Evolutionary conservation across 2,113 vertebrate species (phyloP).

Genomic region (Microcebus jonahi): DNA sequence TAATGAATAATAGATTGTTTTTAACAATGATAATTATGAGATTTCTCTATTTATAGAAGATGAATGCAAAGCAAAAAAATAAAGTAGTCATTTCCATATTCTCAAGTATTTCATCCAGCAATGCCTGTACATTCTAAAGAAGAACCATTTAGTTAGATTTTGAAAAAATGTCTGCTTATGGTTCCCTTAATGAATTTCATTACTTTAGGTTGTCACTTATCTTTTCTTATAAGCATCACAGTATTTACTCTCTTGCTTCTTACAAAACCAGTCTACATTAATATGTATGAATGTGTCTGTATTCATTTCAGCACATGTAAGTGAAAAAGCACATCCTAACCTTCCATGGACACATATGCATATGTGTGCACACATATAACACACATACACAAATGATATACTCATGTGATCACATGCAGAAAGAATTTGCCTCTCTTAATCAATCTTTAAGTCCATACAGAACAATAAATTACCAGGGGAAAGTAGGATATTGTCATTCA

Average conservation of each 20-base stretch:
- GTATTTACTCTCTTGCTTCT: neutral
- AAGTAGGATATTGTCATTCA: neutral
- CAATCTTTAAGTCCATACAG: neutral
- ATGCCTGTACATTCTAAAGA: neutral
- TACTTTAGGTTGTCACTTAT: slow-evolving; percentile 23
- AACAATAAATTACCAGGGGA: neutral
- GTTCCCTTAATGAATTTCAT: slow-evolving; percentile 32
- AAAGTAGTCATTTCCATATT: neutral
- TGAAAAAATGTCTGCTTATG: neutral
- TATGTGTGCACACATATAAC: too few species aligned
- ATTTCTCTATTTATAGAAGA: slow-evolving; percentile 46
- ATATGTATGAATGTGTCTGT: neutral
- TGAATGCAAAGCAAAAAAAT: slow-evolving; percentile 40
- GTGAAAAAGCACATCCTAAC: neutral
- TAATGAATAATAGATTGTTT: slow-evolving; percentile 45
- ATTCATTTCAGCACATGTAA: neutral
- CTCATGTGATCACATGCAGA: neutral
- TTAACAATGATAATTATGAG: slow-evolving; percentile 14
- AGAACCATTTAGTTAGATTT: slow-evolving; percentile 17
- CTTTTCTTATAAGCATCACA: neutral
- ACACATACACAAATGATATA: neutral
- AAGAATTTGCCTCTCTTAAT: neutral
- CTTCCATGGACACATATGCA: neutral
- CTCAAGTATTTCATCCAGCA: slow-evolving; percentile 41
- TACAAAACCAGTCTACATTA: neutral